Base-by-base conservation (phyloP, 2,797 vertebrate species). In the Sebastes itinus region DNA sequence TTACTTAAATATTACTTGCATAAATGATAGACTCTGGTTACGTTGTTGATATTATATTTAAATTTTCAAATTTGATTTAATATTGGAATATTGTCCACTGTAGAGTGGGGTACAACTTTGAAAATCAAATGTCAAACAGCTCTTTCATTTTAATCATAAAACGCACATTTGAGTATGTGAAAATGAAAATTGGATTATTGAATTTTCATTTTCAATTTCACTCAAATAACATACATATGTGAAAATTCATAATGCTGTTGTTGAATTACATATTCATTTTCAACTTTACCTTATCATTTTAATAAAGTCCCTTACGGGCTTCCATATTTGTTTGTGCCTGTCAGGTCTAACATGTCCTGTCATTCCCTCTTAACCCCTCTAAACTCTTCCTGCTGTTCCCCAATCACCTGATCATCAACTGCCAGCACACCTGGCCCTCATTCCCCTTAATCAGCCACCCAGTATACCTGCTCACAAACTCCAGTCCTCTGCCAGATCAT, bases 391-490 rank as follows among this genome's bases (percentile, higher is more conserved):
- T 18, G 56, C 58, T 61, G 8, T n/a, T 63, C 25, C 38, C 33
- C 58, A 72, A 46, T 55, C n/a, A 58, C 49, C 27, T 66, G 62
- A 46, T 64, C 58, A 63, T 65, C 32, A 69, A 18, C 55, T 71
- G 60, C 33, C 63, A 74, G 18, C 42, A 78, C 64, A 80, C 61
- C 58, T 83, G 64, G 13, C 55, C 42, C 32, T 77, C 25, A 68
- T 70, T 76, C 70, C 55, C 30, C 38, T 70, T 38, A 35, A 61
- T 89, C 35, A 72, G 33, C 46, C 35, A 33, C 55, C 69, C 46
- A 62, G 66, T 72, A 32, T 13, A 35, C 25, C 58, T 65, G 27
- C 66, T 38, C 32, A 52, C 55, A 67, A 27, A 68, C 64, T n/a
- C 11, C 4, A 20, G 5, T 68, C 23, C 6, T 28, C 46, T 42